phyloP scores from a whole-genome alignment of 1,140 invertebrate genomes.

The Cyrtorhinus lividipennis region DNA sequence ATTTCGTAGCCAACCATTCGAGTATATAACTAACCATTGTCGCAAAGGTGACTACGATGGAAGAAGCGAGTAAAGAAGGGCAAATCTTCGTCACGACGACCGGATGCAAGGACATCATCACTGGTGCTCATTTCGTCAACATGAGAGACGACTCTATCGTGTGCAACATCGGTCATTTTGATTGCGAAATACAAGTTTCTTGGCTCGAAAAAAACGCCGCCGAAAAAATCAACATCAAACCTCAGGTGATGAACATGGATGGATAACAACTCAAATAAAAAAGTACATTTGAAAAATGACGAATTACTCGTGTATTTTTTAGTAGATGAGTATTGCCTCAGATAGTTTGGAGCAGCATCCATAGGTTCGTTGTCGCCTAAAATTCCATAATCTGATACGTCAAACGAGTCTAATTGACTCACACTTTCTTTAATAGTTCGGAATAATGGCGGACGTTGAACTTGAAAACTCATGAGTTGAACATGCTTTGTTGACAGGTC shows the following conservation, averaged over 20 bases:
- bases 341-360: no score
- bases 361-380: no score
- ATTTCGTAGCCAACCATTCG: no score
- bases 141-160: constrained; percentile 97
- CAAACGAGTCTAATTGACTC: no score
- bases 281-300: no score
- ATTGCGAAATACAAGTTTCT: constrained; percentile 91
- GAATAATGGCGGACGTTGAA: no score
- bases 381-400: no score
- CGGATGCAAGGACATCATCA: constrained; percentile 90
- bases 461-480: no score
- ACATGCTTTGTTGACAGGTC: constrained; percentile 44
- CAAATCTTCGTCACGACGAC: constrained; percentile 98
- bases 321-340: no score
- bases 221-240: constrained; percentile 87
- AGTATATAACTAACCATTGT: no score
- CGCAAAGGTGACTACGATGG: constrained; percentile 82
- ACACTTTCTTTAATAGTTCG: no score
- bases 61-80: constrained; percentile 79
- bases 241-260: constrained; percentile 60
- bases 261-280: neutral
- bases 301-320: no score
- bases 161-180: constrained; percentile 99
- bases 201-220: constrained; percentile 92
- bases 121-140: constrained; percentile 67